Conservation (phyloP, 2,797 vertebrate genomes). For the Calcarius lapponicus region DNA sequence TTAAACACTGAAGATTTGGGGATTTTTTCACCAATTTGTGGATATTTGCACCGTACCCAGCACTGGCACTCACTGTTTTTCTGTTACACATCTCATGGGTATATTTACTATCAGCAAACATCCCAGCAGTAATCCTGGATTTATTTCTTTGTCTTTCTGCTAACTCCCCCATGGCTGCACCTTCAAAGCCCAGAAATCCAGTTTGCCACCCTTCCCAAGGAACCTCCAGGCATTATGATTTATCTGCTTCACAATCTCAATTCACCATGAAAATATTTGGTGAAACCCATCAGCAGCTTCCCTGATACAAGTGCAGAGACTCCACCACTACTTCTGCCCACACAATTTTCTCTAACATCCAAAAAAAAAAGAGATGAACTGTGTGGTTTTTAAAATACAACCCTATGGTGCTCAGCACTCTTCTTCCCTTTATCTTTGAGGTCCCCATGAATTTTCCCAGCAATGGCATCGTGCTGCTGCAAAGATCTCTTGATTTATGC, state of each 20-base stretch:
- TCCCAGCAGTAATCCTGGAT: not conserved
- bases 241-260: not conserved
- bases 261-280: not conserved
- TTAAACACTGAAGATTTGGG: not conserved
- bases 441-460: not conserved
- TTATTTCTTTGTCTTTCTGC: not conserved
- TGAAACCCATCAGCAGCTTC: not conserved
- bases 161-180: not conserved
- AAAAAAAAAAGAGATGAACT: not conserved
- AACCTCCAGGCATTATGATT: not conserved
- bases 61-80: rapidly evolving
- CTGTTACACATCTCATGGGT: rapidly evolving
- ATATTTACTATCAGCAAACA: not conserved
- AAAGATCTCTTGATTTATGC: not conserved
- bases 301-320: not conserved
- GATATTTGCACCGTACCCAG: not conserved
- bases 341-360: not conserved
- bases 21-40: rapidly evolving
- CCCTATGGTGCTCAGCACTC: not conserved
- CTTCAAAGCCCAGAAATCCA: not conserved
- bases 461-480: rapidly evolving
- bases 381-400: not conserved
- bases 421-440: not conserved
- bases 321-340: not conserved
- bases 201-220: not conserved